These are phyloP conservation scores for Melanerpes formicivorus DNA, from an alignment of 2,113 vertebrate genomes.

Conservation along the genomic window DNA sequence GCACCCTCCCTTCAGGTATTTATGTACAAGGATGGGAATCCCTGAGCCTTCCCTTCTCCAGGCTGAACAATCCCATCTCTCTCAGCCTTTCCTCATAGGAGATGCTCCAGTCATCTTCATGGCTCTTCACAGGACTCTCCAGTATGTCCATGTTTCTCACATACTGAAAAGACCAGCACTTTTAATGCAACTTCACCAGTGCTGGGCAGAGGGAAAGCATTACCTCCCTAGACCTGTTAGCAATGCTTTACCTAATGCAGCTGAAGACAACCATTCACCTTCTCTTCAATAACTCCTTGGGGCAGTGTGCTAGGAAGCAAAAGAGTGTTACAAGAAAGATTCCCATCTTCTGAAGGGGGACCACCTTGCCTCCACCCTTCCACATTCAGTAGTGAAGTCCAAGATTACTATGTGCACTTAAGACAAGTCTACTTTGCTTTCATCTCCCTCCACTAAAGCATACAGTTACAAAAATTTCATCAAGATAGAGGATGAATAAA, in stretches of 20 bases:
- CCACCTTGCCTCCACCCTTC: neutral
- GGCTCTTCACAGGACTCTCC: neutral
- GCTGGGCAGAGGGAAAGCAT: neutral
- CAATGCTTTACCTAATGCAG: neutral
- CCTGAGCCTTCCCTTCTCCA: neutral
- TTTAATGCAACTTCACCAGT: neutral
- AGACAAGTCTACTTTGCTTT: neutral
- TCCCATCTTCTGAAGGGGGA: neutral
- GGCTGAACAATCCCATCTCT: neutral
- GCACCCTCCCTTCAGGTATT: neutral
- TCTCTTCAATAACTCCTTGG: neutral
- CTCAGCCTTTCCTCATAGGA: neutral
- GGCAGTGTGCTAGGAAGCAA: neutral
- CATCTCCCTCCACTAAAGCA: neutral
- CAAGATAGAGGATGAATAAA: neutral
- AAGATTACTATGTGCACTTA: neutral
- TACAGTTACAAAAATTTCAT: neutral
- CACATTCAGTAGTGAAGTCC: neutral
- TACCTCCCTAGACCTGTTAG: neutral
- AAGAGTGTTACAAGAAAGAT: neutral
- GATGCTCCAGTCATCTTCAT: neutral
- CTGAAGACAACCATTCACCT: neutral
- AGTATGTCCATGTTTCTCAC: neutral
- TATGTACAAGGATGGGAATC: neutral
- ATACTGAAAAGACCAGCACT: neutral